phyloP scores from a whole-genome alignment of 2,797 vertebrate genomes.

The Buceros bicornis region DNA sequence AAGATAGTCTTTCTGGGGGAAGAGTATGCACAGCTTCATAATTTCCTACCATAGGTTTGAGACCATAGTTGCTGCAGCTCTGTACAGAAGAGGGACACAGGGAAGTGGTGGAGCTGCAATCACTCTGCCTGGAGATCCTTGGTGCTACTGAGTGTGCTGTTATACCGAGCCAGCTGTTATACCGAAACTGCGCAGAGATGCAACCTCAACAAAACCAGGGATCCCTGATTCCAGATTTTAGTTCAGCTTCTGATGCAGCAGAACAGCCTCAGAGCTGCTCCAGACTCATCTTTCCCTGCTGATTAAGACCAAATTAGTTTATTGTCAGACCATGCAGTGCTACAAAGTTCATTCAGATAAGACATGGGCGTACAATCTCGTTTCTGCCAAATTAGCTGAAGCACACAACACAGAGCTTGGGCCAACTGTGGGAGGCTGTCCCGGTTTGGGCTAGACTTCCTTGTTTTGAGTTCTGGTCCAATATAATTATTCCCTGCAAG shows the following conservation, averaged over 20 bases:
- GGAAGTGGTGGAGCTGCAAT: not conserved
- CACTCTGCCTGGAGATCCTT: not conserved
- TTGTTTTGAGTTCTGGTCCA: too few species aligned
- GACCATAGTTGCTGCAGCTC: not conserved
- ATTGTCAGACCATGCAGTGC: not conserved
- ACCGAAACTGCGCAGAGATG: not conserved
- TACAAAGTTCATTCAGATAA: not conserved
- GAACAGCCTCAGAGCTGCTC: not conserved
- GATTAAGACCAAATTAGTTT: not conserved
- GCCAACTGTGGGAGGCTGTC: not conserved
- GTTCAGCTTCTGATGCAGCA: not conserved
- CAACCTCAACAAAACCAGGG: not conserved
- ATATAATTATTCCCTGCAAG: too few species aligned
- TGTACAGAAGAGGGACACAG: not conserved
- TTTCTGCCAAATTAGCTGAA: constrained; percentile 34
- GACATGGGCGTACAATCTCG: not conserved
- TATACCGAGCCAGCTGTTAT: not conserved
- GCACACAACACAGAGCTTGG: not conserved
- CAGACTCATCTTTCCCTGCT: not conserved
- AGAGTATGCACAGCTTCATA: not conserved
- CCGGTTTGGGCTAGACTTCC: too few species aligned
- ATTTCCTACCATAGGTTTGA: not conserved
- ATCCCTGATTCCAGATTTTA: not conserved
- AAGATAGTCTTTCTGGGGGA: not conserved
- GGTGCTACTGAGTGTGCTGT: not conserved